phyloP scores from a whole-genome alignment of 2,888 invertebrate species.

The Netelia inedita region DNA sequence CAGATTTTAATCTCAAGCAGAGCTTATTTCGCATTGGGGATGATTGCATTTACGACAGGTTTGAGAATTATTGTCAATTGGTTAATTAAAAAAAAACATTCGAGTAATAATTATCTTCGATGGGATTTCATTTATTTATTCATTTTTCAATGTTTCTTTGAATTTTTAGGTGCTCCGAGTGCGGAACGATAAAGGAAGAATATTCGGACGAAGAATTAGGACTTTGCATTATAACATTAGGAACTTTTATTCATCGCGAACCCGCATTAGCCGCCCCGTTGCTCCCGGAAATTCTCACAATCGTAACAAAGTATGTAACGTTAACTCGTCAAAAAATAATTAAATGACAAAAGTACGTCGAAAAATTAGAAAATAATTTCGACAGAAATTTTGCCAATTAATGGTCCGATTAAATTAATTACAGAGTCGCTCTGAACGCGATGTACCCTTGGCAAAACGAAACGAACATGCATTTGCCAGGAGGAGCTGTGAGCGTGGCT shows the following conservation, averaged over 20 bases:
- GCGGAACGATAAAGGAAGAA: constrained; percentile 94
- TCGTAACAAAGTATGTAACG: constrained; percentile 92
- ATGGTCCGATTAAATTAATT: constrained; percentile 56
- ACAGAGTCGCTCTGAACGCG: constrained; percentile 91
- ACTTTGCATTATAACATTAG: constrained; percentile 95
- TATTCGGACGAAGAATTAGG: constrained; percentile 99
- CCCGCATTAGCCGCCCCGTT: constrained; percentile 97
- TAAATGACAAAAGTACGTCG: no score
- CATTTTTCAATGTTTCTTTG: constrained; percentile 17
- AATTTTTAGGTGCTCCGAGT: constrained; percentile 91
- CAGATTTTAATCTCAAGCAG: constrained; percentile 86
- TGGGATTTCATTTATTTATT: neutral
- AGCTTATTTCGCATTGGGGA: constrained; percentile 90
- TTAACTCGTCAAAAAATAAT: neutral
- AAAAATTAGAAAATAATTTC: neutral
- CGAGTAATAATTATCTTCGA: neutral
- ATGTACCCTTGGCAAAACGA: constrained; percentile 96
- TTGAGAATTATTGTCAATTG: constrained; percentile 65
- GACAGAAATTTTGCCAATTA: neutral
- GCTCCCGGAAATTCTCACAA: constrained; percentile 95
- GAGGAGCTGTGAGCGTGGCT: constrained; percentile 97
- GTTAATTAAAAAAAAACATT: neutral
- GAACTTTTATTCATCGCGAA: constrained; percentile 98
- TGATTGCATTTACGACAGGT: constrained; percentile 90
- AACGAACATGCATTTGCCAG: constrained; percentile 95